Percentiles rank a stretch among this genome's conserved stretches.
These are phyloP conservation scores for Probaryconus sp. DNA, from an alignment of 1,140 invertebrate species.

Conservation along the genomic window DNA sequence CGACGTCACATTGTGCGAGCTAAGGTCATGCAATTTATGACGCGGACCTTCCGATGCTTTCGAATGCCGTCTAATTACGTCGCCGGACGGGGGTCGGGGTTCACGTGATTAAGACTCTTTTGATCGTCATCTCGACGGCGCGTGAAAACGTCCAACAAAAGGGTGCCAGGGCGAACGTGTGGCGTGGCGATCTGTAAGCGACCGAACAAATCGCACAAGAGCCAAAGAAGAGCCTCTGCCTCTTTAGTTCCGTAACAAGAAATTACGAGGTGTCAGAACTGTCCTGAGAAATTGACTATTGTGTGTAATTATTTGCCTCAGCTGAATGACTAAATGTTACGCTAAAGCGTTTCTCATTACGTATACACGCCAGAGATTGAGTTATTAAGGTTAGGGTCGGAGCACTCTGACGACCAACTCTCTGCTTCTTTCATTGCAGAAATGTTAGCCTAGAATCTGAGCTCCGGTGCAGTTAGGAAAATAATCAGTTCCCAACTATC, in stretches of 20 bases:
- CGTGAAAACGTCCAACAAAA: constrained; percentile 47
- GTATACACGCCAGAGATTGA: constrained; percentile 32
- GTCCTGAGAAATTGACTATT: constrained; percentile 59
- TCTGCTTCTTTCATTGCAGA: too few species aligned
- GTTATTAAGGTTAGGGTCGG: constrained; percentile 41
- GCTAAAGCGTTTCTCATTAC: constrained; percentile 49
- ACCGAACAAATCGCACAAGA: constrained; percentile 36
- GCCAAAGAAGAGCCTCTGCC: constrained; percentile 48
- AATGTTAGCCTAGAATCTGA: too few species aligned
- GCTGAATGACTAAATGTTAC: constrained; percentile 41
- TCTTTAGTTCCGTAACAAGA: constrained; percentile 55
- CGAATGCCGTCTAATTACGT: constrained; percentile 63
- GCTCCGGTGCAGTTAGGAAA: too few species aligned
- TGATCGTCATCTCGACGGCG: constrained; percentile 60
- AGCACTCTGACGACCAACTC: constrained; percentile 25
- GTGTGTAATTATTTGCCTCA: constrained; percentile 46
- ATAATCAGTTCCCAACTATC: too few species aligned
- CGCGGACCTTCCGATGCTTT: constrained; percentile 60
- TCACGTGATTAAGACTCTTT: constrained; percentile 64
- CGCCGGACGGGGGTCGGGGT: constrained; percentile 47
- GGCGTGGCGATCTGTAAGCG: constrained; percentile 16
- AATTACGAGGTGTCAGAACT: constrained; percentile 57
- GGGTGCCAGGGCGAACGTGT: neutral
- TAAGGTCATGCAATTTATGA: constrained; percentile 68
- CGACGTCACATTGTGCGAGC: constrained; percentile 60